These are phyloP conservation scores for Molothrus ater DNA, from an alignment of 2,797 vertebrate species.

Conservation along the genomic window DNA sequence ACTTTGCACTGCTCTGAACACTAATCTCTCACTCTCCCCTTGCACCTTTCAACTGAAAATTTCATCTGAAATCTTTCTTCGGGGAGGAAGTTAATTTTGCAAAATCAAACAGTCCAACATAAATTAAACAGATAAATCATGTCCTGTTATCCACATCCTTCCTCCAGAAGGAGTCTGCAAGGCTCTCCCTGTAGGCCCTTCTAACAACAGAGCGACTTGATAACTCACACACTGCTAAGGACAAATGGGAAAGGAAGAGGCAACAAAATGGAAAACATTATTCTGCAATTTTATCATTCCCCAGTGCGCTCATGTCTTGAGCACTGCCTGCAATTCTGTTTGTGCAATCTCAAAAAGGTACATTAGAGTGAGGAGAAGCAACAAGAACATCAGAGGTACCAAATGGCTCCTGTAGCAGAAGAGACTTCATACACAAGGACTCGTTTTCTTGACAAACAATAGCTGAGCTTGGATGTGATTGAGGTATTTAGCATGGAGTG, in stretches of 20 bases:
- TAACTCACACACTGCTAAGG: neutral
- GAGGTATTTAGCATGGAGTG: neutral
- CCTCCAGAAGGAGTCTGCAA: constrained; percentile 17
- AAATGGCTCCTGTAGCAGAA: neutral
- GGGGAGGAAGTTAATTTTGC: constrained; percentile 56
- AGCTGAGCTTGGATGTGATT: neutral
- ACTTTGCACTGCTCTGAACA: neutral
- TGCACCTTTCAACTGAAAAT: constrained; percentile 37
- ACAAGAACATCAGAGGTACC: neutral
- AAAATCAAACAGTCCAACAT: constrained; percentile 55
- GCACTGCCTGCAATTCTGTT: neutral
- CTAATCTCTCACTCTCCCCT: constrained; percentile 17
- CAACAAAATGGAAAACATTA: constrained; percentile 51
- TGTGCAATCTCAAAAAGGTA: neutral
- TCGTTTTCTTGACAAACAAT: neutral
- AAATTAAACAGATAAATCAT: constrained; percentile 66
- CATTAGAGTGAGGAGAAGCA: neutral
- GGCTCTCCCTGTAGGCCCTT: constrained; percentile 5
- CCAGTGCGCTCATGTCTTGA: neutral
- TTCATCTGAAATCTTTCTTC: constrained; percentile 43
- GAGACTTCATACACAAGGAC: neutral
- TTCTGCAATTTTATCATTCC: constrained; percentile 17
- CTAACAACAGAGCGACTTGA: constrained; percentile 17
- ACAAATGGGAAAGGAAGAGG: constrained; percentile 34
- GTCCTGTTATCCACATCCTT: constrained; percentile 36